phyloP scores from a whole-genome alignment of 2,888 invertebrate species.

The Griposia aprilina region DNA sequence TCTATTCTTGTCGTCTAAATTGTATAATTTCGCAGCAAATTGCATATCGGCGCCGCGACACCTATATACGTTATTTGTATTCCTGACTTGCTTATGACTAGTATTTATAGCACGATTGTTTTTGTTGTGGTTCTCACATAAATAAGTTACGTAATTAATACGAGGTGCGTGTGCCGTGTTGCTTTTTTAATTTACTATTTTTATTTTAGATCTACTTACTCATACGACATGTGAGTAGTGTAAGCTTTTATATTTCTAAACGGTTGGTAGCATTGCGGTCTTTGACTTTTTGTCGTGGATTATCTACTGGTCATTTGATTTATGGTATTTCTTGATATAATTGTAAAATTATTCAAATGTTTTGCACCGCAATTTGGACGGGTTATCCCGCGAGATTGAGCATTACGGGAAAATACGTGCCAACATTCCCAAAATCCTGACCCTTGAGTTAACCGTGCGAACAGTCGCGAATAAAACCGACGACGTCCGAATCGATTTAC shows the following conservation, averaged over 20 bases:
- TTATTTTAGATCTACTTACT: conserved; percentile 35
- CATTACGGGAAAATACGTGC: conserved; percentile 33
- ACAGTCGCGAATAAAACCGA: conserved; percentile 22
- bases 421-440: conserved; percentile 26
- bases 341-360: not conserved
- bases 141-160: conserved; percentile 54
- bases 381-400: conserved; percentile 16
- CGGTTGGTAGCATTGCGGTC: not conserved
- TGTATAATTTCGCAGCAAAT: conserved; percentile 48
- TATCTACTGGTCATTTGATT: not conserved
- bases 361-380: conserved; percentile 4
- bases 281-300: not conserved
- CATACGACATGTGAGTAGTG: not conserved
- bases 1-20: conserved; percentile 46
- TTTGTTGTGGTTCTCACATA: conserved; percentile 40
- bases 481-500: conserved; percentile 10
- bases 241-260: not conserved
- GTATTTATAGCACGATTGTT: conserved; percentile 53
- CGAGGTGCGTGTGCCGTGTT: conserved; percentile 22
- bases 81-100: conserved; percentile 33
- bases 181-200: conserved; percentile 37
- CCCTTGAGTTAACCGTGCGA: conserved; percentile 27
- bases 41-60: conserved; percentile 43
- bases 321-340: not conserved
- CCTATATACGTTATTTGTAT: conserved; percentile 45